phyloP scores from a whole-genome alignment of 2,888 invertebrate species.

The Oscheius onirici region DNA sequence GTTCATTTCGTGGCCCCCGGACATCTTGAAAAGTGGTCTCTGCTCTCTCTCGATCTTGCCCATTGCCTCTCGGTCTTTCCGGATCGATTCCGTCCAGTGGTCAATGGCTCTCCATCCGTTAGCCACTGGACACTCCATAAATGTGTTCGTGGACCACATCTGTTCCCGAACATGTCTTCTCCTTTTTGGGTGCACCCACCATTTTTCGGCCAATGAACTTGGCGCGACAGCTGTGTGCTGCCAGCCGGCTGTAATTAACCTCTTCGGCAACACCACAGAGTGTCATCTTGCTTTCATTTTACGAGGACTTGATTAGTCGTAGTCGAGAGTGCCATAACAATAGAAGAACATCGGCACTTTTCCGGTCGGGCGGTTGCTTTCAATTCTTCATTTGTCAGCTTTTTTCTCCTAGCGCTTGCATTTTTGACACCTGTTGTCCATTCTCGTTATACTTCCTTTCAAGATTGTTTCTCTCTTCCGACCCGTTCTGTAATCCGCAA shows the following conservation, averaged over 20 bases:
- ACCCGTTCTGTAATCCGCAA: slow-evolving; percentile 1
- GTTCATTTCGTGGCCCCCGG: neutral
- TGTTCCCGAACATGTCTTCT: neutral
- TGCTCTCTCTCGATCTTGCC: slow-evolving; percentile 21
- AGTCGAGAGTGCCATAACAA: neutral
- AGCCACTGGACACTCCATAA: slow-evolving; percentile 28
- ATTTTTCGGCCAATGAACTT: neutral
- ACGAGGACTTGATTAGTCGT: neutral
- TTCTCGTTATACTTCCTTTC: slow-evolving; percentile 4
- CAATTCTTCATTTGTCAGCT: neutral
- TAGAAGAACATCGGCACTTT: neutral
- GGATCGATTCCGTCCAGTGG: slow-evolving; percentile 29
- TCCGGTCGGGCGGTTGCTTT: neutral
- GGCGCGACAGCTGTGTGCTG: neutral
- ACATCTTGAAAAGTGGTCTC: slow-evolving; percentile 27
- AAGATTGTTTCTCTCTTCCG: slow-evolving; percentile 18
- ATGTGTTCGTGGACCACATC: slow-evolving; percentile 21
- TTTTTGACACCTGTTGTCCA: neutral
- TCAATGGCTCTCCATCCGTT: slow-evolving; percentile 30
- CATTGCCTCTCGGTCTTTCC: slow-evolving; percentile 10
- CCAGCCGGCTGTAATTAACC: neutral
- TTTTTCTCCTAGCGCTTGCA: neutral
- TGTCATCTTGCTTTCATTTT: neutral
- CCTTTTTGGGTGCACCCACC: neutral
- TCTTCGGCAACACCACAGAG: neutral